Conservation (phyloP, 2,797 vertebrate species). For the Microctenopoma steveboyesi region DNA sequence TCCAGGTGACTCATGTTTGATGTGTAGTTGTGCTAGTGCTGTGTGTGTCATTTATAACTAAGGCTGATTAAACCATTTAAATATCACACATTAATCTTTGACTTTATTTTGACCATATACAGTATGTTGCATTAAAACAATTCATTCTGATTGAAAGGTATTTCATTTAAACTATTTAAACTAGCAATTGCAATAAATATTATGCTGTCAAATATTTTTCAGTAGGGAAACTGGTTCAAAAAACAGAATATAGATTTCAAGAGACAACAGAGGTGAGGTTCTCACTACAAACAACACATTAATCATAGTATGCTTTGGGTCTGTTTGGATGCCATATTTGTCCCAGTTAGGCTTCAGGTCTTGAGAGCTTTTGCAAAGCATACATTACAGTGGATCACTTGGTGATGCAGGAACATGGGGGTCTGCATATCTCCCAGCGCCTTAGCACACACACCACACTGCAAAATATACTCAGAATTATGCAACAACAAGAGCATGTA, state of each 20-base stretch:
- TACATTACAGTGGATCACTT: conserved; percentile 63
- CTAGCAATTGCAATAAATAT: conserved; percentile 7
- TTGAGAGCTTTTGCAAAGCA: conserved; percentile 62
- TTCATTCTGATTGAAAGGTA: conserved; percentile 12
- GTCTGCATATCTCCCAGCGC: conserved; percentile 67
- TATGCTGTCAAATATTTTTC: neutral
- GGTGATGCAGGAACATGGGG: conserved; percentile 61
- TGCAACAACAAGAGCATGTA: conserved; percentile 4
- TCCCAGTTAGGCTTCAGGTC: conserved; percentile 31
- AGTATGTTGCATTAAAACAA: conserved; percentile 20
- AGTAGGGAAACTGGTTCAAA: conserved; percentile 12
- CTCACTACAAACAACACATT: conserved; percentile 45
- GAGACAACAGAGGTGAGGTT: conserved; percentile 20
- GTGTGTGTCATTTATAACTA: conserved; percentile 65
- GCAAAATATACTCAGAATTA: conserved; percentile 41
- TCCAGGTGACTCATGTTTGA: conserved; percentile 47
- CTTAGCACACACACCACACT: conserved; percentile 69
- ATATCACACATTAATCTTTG: conserved; percentile 40
- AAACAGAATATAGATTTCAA: conserved; percentile 8
- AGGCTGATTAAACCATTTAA: conserved; percentile 69
- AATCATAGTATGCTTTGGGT: conserved; percentile 35
- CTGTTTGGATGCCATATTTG: conserved; percentile 25
- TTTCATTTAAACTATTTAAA: conserved; percentile 27
- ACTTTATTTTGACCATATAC: conserved; percentile 60
- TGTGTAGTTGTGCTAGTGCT: conserved; percentile 48